Base-by-base conservation (phyloP, 2,888 invertebrate species). In the Drosophila robusta region DNA sequence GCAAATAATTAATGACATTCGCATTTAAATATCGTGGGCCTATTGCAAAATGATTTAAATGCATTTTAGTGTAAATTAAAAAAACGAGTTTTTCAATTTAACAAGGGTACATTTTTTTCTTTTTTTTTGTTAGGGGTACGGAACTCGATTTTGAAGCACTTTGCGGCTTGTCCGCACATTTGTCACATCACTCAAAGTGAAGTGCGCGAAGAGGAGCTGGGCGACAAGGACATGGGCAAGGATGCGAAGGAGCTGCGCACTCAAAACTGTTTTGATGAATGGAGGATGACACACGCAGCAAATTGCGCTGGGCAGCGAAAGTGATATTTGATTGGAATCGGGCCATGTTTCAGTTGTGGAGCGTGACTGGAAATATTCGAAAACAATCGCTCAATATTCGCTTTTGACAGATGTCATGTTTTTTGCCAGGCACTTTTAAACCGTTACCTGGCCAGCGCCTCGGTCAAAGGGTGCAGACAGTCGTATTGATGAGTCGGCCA, bases 111-210 rank as follows among this genome's bases (percentile, higher is more conserved):
- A 12, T 12, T 51, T 45, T 45, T 36, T 4, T 29, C 11, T 32
- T n/a, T 29, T 11, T 51, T 44, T 41, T 45, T 2, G 29, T 26
- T 42, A 39, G n/a, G 1, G 3, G 57, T 46, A 41, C 50, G 26
- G 16, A 52, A 41, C 39, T 44, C 26, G 42, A 63, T 57, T 62
- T 52, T 47, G 26, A 58, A 71, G 65, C 84, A 81, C 86, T 86
- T 78, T 80, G 63, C 51, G 72, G 80, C 80, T 61, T 85, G 78
- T 82, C 54, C 66, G 36, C 74, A 63, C 44, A 87, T 89, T 87
- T 78, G 87, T 56, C 81, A 87, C 89, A 81, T 87, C 87, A 84
- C 78, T 87, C 87, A 87, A 70, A 64, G 42, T 56, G 70, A 69
- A 69, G 78, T 61, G 76, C 46, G 69, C 51, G 54, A 32, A 46